phyloP scores from a whole-genome alignment of 2,113 vertebrate species.

The Xenus cinereus region DNA sequence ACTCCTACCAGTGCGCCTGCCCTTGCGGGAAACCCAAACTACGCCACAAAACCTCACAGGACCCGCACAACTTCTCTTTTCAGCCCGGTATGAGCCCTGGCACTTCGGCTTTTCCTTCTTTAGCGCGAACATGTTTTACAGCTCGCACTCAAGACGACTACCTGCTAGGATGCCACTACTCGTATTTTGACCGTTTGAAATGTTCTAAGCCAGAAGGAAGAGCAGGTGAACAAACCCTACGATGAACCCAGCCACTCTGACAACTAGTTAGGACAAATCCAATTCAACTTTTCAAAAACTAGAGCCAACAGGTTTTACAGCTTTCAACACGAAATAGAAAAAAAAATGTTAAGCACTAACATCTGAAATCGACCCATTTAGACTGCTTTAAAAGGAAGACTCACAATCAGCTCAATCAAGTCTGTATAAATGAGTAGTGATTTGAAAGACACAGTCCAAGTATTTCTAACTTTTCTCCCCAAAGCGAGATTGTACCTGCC shows the following conservation, averaged over 20 bases:
- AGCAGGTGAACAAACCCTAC: not conserved
- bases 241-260: not conserved
- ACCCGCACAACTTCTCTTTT: not conserved
- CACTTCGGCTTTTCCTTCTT: not conserved
- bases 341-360: not conserved
- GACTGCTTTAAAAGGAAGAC: not conserved
- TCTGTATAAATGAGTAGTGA: rapidly evolving
- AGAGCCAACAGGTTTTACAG: not conserved
- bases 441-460: not conserved
- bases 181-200: rapidly evolving
- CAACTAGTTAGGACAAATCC: not conserved
- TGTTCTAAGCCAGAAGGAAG: not conserved
- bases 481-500: not conserved
- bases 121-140: not conserved
- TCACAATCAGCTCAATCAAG: not conserved
- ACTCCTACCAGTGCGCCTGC: not conserved
- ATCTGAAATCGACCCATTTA: not conserved
- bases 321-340: not conserved
- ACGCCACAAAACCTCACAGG: rapidly evolving
- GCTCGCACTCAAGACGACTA: not conserved
- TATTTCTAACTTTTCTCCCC: not conserved
- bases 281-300: not conserved
- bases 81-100: not conserved
- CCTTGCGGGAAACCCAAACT: not conserved
- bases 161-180: not conserved